Conservation (phyloP, 37 sponge, comb jelly and placozoan species). For the Halisarca cf. caerulea region DNA sequence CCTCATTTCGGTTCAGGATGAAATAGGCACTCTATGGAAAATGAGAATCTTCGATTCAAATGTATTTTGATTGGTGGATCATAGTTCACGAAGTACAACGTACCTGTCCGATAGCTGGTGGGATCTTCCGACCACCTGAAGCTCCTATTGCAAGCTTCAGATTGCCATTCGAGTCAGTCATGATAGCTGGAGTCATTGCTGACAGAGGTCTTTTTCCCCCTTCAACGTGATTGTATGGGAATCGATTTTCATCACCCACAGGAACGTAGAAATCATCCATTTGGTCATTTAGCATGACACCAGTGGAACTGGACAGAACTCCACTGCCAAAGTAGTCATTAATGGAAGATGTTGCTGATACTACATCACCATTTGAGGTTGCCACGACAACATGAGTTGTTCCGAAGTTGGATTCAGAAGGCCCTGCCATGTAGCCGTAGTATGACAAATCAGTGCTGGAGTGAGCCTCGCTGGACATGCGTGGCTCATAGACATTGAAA, state of each 20-base stretch:
- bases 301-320: background rate
- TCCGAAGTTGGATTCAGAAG: background rate
- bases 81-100: no score
- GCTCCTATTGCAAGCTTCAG: background rate
- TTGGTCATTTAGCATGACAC: background rate
- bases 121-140: slow-evolving; percentile 10
- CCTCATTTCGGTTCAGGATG: no score
- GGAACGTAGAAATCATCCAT: slow-evolving; percentile 5
- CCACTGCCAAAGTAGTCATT: slow-evolving; percentile 20
- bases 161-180: background rate
- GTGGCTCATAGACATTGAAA: no score
- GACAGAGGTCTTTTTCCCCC: background rate
- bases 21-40: no score
- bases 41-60: no score
- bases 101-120: slow-evolving; percentile 8
- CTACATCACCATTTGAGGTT: background rate
- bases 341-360: background rate
- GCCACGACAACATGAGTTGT: background rate
- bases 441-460: background rate
- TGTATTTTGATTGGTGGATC: no score
- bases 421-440: background rate
- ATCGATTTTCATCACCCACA: background rate
- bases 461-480: background rate
- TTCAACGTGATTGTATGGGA: background rate
- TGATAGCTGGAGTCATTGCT: background rate